These are phyloP conservation scores for Nasua narica DNA, from an alignment of 2,797 vertebrate genomes.

Conservation along the genomic window DNA sequence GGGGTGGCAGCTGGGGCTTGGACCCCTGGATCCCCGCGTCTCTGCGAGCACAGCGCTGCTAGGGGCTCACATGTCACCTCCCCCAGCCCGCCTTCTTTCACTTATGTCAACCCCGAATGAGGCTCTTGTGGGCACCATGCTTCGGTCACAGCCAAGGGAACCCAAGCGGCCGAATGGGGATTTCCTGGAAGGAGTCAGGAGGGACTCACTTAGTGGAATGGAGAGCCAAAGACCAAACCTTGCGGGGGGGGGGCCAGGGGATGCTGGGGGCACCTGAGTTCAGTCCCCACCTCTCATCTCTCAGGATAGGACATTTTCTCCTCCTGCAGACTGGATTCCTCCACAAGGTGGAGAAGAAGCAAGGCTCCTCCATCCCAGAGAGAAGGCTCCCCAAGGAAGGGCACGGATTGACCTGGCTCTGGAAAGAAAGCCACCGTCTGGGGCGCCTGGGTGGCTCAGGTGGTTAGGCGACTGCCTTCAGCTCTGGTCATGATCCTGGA, in stretches of 20 bases:
- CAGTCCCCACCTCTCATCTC: neutral
- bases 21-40: neutral
- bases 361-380: neutral
- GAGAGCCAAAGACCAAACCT: neutral
- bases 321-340: neutral
- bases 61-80: rapidly evolving
- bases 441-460: too few relatives aligned
- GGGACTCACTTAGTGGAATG: neutral
- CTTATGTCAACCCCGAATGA: neutral
- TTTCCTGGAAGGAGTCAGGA: neutral
- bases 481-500: too few relatives aligned
- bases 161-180: too few relatives aligned
- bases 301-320: neutral
- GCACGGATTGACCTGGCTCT: neutral
- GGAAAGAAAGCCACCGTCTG: too few relatives aligned
- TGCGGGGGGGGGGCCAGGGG: neutral
- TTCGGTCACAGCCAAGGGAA: neutral
- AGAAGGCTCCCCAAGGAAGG: neutral
- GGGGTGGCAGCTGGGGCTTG: neutral
- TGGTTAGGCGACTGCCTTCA: too few relatives aligned
- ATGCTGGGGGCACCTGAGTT: neutral
- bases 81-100: neutral
- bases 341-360: neutral
- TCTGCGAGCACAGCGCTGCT: neutral
- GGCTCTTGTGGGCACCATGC: neutral